These are phyloP conservation scores for Megaceryle alcyon DNA, from an alignment of 2,797 vertebrate genomes.

Conservation along the genomic window DNA sequence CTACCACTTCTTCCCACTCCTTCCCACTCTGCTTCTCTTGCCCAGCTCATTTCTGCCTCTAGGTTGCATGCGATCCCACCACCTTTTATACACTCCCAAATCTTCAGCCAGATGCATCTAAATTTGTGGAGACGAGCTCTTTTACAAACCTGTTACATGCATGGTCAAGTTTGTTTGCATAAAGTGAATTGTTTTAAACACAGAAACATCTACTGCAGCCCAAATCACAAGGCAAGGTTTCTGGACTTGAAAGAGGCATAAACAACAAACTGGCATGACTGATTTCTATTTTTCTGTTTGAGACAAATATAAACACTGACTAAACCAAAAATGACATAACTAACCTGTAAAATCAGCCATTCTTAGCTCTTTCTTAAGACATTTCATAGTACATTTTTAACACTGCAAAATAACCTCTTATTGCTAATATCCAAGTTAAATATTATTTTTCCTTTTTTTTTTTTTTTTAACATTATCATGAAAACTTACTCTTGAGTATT, in stretches of 20 bases:
- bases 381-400: background rate
- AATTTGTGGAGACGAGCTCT: background rate
- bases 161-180: background rate
- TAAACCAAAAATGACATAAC: background rate
- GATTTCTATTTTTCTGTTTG: slow-evolving; percentile 23
- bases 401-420: background rate
- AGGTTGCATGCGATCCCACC: background rate
- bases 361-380: background rate
- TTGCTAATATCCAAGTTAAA: background rate
- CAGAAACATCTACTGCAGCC: background rate
- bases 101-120: background rate
- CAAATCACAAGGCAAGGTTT: background rate
- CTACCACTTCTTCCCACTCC: background rate
- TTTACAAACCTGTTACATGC: slow-evolving; percentile 20
- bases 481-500: background rate
- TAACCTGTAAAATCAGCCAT: background rate
- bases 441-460: background rate
- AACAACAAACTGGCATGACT: background rate
- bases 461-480: background rate
- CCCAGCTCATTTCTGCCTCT: background rate
- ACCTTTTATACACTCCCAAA: background rate
- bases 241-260: background rate
- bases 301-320: slow-evolving; percentile 30
- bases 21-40: background rate
- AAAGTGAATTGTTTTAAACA: slow-evolving; percentile 13